These are phyloP conservation scores for Hoplostethus mediterraneus DNA, from an alignment of 2,797 vertebrate species.

Conservation along the genomic window DNA sequence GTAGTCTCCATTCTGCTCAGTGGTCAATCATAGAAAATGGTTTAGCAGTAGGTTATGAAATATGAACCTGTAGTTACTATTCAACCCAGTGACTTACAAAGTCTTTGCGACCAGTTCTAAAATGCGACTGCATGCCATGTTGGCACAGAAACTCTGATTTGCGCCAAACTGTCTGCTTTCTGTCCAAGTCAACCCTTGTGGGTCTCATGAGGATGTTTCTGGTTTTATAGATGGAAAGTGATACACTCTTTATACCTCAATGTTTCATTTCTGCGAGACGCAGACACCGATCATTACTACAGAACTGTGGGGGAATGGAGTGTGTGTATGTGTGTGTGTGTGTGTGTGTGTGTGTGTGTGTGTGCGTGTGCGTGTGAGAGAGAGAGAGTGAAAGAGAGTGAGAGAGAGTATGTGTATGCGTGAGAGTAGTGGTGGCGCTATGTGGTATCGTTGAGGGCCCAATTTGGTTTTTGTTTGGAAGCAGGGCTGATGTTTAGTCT, in stretches of 20 bases:
- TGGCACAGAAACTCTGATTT: conserved; percentile 60
- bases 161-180: conserved; percentile 73
- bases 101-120: conserved; percentile 39
- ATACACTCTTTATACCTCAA: conserved; percentile 74
- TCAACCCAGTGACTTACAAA: conserved; percentile 58
- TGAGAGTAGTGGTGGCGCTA: conserved; percentile 82
- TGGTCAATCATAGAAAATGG: conserved; percentile 28
- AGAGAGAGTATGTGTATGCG: conserved; percentile 59
- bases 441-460: conserved; percentile 80
- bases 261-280: conserved; percentile 83
- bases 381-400: conserved; percentile 9
- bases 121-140: conserved; percentile 53
- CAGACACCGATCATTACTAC: conserved; percentile 85
- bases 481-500: conserved; percentile 82
- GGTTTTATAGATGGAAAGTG: conserved; percentile 78
- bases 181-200: conserved; percentile 70
- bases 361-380: conserved; percentile 4
- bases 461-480: conserved; percentile 83
- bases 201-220: conserved; percentile 78
- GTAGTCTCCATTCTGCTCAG: conserved; percentile 19
- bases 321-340: conserved; percentile 30
- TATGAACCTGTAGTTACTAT: conserved; percentile 51
- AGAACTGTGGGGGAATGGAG: conserved; percentile 74
- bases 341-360: conserved; percentile 57
- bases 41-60: conserved; percentile 60